Evolutionary conservation across 1,140 invertebrate genomes (phyloP), one percentile per base, ranked within the genome.

Genomic region (Drosophila subobscura): DNA sequence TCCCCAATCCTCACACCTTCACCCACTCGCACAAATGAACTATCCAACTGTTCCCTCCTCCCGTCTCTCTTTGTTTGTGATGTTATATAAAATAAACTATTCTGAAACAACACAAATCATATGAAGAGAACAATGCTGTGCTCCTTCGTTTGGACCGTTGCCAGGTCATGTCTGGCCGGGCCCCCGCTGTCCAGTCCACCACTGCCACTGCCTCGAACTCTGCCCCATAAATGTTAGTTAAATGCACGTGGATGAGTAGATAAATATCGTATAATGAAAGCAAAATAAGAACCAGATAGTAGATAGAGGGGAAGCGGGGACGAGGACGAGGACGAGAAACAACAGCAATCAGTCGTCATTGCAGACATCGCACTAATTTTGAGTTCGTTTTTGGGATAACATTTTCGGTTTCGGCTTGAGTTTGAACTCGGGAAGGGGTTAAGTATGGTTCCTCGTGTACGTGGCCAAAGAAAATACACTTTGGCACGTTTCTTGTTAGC

Each of bases 221-320:
- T 10, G 4, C 10, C 29, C 61, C 52, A 74, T 79, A 85, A 85
- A 73, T 77, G 80, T 59, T 68, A 65, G 72, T 74, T 85, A 86
- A 88, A 72, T 88, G 83, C 83, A 88, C 75, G 78, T 88, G 83
- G 83, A 88, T 83, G 84, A 88, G 83, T 83, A 88, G 84, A 88
- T 88, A 88, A 88, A 88, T 88, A 88, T 88, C 75, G 78, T 88
- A 88, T 88, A 88, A 88, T 88, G 83, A 88, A 88, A 88, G 83
- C 79, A 76, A 79, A 88, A 88, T 88, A 79, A 79, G 72, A 83
- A 60, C 50, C 78, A 66, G 71, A 54, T 67, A 71, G 60, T 47
- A 22, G 12, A 25, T 12, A 1, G 8, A 8, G 40, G 45, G 14
- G 33, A n/a, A 64, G 37, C 12, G 63, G 14, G 22, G 53, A 51